Conservation (phyloP, 2,113 vertebrate species). For the Panthera uncia region DNA sequence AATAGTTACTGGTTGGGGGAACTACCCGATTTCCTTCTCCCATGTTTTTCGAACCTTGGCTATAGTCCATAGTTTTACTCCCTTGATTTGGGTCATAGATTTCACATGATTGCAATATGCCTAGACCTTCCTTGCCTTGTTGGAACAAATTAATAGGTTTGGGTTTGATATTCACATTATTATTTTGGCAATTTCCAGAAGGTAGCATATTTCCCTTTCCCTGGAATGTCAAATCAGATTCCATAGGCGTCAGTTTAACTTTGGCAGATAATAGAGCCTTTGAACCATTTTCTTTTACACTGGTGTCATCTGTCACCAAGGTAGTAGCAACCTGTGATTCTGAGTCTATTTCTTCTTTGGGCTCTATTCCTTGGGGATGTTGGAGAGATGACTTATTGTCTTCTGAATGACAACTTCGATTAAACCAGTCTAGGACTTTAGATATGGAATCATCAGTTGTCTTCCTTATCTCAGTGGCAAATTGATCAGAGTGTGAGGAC, state of each 20-base stretch:
- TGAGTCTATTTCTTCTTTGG: constrained; percentile 25
- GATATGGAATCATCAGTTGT: constrained; percentile 88
- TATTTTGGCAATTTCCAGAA: constrained; percentile 34
- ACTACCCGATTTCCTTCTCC: background rate
- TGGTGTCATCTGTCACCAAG: constrained; percentile 22
- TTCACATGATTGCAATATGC: constrained; percentile 21
- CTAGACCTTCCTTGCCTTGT: constrained; percentile 3
- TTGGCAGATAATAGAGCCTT: background rate
- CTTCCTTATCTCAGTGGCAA: constrained; percentile 82
- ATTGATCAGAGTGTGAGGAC: constrained; percentile 75
- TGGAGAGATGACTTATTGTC: constrained; percentile 41
- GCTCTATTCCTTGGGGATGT: constrained; percentile 30
- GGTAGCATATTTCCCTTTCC: background rate
- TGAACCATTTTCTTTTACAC: background rate
- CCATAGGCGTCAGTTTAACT: constrained; percentile 1
- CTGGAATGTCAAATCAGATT: background rate
- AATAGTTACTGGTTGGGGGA: background rate
- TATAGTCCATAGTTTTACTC: constrained; percentile 37
- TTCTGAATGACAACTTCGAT: constrained; percentile 88
- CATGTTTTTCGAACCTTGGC: constrained; percentile 5
- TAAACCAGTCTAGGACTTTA: constrained; percentile 97
- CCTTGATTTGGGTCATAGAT: constrained; percentile 26
- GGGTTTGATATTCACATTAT: background rate
- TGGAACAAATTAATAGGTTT: constrained; percentile 33
- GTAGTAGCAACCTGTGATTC: background rate